A percentile compares a stretch with the other conserved stretches of the same genome.
Conservation (phyloP, 92 coral and sea anemone genomes). For the Epizoanthus fatuus region DNA sequence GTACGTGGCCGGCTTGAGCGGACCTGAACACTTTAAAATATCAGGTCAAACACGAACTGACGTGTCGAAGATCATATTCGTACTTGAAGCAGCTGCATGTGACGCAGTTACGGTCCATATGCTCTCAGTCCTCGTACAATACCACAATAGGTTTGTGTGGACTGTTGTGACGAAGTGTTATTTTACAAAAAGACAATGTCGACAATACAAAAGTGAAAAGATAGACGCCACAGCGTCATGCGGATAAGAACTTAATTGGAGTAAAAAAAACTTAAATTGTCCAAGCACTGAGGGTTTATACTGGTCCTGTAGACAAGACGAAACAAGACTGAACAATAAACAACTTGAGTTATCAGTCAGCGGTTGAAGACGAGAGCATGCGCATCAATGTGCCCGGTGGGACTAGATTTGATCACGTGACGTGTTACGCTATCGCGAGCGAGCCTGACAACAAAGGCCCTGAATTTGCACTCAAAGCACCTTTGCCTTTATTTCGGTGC, state of each 20-base stretch:
- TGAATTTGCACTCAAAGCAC: constrained; percentile 75
- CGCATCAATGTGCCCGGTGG: constrained; percentile 46
- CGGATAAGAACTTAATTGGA: too few relatives aligned
- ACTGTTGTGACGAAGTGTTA: neutral
- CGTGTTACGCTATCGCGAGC: constrained; percentile 80
- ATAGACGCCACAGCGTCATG: too few relatives aligned
- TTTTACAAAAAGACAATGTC: too few relatives aligned
- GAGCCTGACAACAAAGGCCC: constrained; percentile 97
- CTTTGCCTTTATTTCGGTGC: constrained; percentile 86
- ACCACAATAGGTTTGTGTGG: neutral
- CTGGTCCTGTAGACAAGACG: neutral
- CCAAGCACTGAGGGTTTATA: too few relatives aligned
- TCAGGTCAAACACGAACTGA: neutral
- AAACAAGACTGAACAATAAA: neutral
- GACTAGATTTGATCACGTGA: constrained; percentile 89
- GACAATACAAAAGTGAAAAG: too few relatives aligned
- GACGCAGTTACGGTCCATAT: neutral
- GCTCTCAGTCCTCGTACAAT: neutral
- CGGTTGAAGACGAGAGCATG: constrained; percentile 63
- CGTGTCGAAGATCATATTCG: neutral
- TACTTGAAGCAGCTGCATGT: constrained; percentile 19
- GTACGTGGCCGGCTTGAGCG: too few relatives aligned
- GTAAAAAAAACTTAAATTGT: too few relatives aligned
- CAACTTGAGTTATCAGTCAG: constrained; percentile 20
- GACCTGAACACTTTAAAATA: too few relatives aligned